These are phyloP conservation scores for Pyralis farinalis DNA, from an alignment of 2,888 invertebrate species.

Conservation along the genomic window DNA sequence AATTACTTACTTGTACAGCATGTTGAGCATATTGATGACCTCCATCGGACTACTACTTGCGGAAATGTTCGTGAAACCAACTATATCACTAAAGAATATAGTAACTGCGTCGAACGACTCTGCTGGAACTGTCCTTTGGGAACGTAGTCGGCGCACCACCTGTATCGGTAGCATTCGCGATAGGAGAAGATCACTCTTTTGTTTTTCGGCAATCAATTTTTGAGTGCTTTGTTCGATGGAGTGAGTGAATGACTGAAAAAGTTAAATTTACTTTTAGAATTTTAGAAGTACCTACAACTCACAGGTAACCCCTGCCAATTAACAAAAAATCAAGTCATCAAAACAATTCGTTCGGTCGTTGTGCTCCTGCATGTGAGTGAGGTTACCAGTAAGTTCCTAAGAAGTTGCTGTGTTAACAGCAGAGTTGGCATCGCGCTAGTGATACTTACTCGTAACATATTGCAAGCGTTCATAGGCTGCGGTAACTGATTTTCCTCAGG, in stretches of 20 bases:
- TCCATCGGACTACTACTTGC: conserved; percentile 84
- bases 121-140: conserved; percentile 80
- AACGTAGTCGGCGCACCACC: conserved; percentile 75
- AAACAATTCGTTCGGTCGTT: too few relatives aligned
- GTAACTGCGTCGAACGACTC: conserved; percentile 85
- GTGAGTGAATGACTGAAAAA: conserved; percentile 67
- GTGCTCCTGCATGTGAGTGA: too few relatives aligned
- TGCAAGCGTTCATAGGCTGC: too few relatives aligned
- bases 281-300: too few relatives aligned
- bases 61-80: conserved; percentile 84
- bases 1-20: conserved; percentile 82
- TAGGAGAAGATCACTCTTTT: conserved; percentile 80
- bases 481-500: too few relatives aligned
- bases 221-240: conserved; percentile 73
- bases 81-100: conserved; percentile 87
- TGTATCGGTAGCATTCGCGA: conserved; percentile 81
- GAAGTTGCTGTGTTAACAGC: too few relatives aligned
- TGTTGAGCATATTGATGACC: conserved; percentile 84
- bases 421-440: too few relatives aligned
- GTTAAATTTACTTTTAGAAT: not conserved
- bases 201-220: conserved; percentile 75
- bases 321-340: too few relatives aligned
- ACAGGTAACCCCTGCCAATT: too few relatives aligned
- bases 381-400: too few relatives aligned
- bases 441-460: too few relatives aligned